Evolutionary conservation across 2,797 vertebrate genomes (phyloP).

Genomic region (Anabacerthia variegaticeps): DNA sequence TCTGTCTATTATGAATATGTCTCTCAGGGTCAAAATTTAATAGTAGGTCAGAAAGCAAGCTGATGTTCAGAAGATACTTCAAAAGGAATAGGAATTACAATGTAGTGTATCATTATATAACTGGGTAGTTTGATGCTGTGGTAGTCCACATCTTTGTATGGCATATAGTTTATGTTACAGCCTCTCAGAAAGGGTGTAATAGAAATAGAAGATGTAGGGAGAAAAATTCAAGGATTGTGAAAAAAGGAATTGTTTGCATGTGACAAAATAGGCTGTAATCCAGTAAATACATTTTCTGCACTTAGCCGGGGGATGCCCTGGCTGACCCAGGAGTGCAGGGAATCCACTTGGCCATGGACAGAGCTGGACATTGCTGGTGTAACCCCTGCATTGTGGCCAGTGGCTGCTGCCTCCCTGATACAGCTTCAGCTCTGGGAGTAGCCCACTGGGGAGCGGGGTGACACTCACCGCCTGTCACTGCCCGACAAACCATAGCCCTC

Average conservation of each 20-base stretch:
- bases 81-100: neutral
- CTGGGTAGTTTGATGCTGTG: neutral
- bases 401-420: neutral
- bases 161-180: neutral
- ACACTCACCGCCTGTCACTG: neutral
- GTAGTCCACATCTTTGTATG: neutral
- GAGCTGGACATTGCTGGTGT: fast-evolving
- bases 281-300: neutral
- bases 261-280: neutral
- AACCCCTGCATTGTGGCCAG: fast-evolving
- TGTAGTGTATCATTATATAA: neutral
- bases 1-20: neutral
- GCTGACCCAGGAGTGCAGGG: neutral
- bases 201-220: neutral
- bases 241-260: neutral
- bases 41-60: neutral
- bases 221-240: neutral
- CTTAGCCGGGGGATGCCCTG: fast-evolving
- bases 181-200: neutral
- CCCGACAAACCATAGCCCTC: neutral
- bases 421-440: neutral
- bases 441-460: fast-evolving
- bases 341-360: neutral
- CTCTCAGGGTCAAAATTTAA: neutral
- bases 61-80: neutral